phyloP scores from a whole-genome alignment of 2,113 vertebrate genomes.

The Hymenochirus boettgeri region DNA sequence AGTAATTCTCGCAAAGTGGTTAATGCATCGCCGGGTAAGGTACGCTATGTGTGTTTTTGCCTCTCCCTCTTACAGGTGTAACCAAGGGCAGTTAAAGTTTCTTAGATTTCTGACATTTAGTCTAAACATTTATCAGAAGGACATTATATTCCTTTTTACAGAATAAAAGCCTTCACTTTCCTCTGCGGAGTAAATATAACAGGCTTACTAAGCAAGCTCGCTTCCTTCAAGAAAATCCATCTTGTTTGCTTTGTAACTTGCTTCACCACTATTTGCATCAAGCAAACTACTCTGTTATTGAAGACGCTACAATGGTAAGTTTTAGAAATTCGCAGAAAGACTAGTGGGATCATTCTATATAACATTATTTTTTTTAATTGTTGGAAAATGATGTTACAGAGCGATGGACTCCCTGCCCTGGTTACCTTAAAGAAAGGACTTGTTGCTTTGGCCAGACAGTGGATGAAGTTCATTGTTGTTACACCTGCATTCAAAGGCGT shows the following conservation, averaged over 20 bases:
- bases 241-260: conserved; percentile 93
- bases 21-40: too few species aligned
- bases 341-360: too few species aligned
- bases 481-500: conserved; percentile 95
- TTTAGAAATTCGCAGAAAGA: too few species aligned
- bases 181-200: conserved; percentile 93
- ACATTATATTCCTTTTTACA: conserved; percentile 58
- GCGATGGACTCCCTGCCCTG: conserved; percentile 89
- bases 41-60: too few species aligned
- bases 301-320: conserved; percentile 94
- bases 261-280: conserved; percentile 94
- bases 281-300: conserved; percentile 88
- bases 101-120: too few species aligned
- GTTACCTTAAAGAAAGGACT: conserved; percentile 96
- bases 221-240: conserved; percentile 94
- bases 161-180: conserved; percentile 96
- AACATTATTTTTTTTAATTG: too few species aligned
- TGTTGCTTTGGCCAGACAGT: conserved; percentile 90
- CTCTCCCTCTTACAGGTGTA: too few species aligned
- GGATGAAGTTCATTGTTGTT: conserved; percentile 99
- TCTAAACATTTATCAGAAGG: too few species aligned
- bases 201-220: conserved; percentile 89
- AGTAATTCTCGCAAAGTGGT: too few species aligned
- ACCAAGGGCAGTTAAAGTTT: too few species aligned
- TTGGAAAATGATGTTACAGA: too few species aligned